A percentile compares a stretch with the other conserved stretches of the same genome.
Evolutionary conservation across 1,140 invertebrate species (phyloP).

Genomic region (Drosophila asahinai): DNA sequence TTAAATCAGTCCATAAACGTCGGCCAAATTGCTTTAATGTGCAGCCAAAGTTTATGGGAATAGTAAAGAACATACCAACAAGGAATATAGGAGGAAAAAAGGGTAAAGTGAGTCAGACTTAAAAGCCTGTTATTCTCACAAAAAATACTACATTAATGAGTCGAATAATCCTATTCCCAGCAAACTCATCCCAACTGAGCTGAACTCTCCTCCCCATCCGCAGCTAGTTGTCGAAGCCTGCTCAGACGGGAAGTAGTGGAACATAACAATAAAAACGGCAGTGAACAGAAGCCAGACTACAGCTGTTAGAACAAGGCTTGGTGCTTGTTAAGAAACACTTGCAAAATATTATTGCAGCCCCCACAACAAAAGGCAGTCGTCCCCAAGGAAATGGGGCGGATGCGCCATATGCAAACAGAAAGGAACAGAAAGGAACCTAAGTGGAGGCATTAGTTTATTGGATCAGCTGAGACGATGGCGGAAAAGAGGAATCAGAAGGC

Average conservation of each 20-base stretch:
- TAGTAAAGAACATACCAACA: constrained; percentile 5
- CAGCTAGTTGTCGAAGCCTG: background rate
- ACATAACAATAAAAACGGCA: constrained; percentile 76
- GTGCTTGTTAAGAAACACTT: constrained; percentile 81
- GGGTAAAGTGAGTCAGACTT: too few relatives aligned
- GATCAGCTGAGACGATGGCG: constrained; percentile 33
- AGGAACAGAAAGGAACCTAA: constrained; percentile 15
- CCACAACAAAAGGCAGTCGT: constrained; percentile 31
- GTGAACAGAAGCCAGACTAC: constrained; percentile 57
- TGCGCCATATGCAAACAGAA: constrained; percentile 41
- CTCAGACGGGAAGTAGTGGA: constrained; percentile 16
- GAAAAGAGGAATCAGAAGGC: background rate
- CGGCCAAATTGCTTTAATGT: constrained; percentile 81
- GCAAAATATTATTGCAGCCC: constrained; percentile 77
- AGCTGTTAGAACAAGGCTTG: constrained; percentile 78
- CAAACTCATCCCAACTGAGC: constrained; percentile 30
- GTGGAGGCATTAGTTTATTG: constrained; percentile 67
- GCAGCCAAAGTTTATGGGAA: constrained; percentile 67
- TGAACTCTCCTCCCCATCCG: background rate
- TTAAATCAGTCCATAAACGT: constrained; percentile 83
- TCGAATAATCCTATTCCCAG: constrained; percentile 33
- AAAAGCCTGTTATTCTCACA: constrained; percentile 8
- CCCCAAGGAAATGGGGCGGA: constrained; percentile 10
- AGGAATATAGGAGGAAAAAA: constrained; percentile 28
- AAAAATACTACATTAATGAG: background rate